Evolutionary conservation across 1,140 invertebrate species (phyloP).

Genomic region (Idris sp.): DNA sequence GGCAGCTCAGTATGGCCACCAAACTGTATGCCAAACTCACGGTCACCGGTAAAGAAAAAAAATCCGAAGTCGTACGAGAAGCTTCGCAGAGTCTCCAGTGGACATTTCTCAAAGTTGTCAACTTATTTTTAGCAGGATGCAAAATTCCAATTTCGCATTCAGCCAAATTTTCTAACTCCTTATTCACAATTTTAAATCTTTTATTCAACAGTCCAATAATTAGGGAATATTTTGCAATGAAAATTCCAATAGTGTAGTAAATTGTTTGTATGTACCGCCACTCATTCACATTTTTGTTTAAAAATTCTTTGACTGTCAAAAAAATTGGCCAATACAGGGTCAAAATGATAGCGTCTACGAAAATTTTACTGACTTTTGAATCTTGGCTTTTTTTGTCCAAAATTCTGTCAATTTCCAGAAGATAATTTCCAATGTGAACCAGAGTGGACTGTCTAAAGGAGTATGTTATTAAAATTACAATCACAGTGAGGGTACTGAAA

Average conservation of each 20-base stretch:
- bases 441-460: constrained; percentile 4
- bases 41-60: constrained; percentile 23
- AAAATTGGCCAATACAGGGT: neutral
- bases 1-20: constrained; percentile 11
- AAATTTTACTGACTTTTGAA: neutral
- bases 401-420: constrained; percentile 20
- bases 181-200: constrained; percentile 9
- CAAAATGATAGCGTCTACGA: neutral
- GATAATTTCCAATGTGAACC: constrained; percentile 8
- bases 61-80: neutral
- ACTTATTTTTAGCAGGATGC: no score
- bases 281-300: neutral
- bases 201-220: neutral
- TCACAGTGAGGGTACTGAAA: constrained; percentile 10
- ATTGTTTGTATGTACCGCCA: constrained; percentile 17
- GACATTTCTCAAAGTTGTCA: constrained; percentile 6
- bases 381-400: constrained; percentile 2
- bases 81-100: constrained; percentile 35
- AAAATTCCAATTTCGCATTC: constrained; percentile 2
- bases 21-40: constrained; percentile 26
- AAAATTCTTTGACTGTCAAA: neutral
- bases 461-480: constrained; percentile 1
- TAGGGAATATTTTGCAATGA: constrained; percentile 13
- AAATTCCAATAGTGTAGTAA: constrained; percentile 15
- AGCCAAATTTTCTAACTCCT: neutral